Evolutionary conservation across 2,113 vertebrate species (phyloP), one percentile per base, ranked within the genome.

Genomic region (Petrocephalus zakoni): DNA sequence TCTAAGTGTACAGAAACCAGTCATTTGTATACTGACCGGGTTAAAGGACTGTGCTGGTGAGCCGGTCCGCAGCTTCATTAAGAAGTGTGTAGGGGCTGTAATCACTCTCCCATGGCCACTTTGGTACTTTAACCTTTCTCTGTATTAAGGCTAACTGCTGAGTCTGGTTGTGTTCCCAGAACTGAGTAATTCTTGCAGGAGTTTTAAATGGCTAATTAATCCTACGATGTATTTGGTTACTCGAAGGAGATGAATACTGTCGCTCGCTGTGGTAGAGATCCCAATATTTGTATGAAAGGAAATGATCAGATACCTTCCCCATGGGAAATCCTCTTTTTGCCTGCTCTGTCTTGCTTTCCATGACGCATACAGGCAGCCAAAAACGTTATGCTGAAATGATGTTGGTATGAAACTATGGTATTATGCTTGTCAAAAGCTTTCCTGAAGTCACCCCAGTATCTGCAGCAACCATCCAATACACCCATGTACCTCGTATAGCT

Each of bases 101-200:
- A 8, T 85, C 82, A 85, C 82, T 85, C 82, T 85, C 82, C 82
- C 82, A 85, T 85, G 82, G 52, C 82, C 82, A 78, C 5, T 42
- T 78, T 78, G 15, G 5, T 7, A 42, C 15, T 78, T 34, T 37
- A 29, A 78, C 72, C 34, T 37, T 29, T 72, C 29, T 42, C 72
- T 29, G 68, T 75, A 7, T 75, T 37, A 15, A 75, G 29, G 15
- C 25, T 75, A 37, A 34, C 68, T 42, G 72, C 34, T 78, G 72
- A 17, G 17, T 78, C 72, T 78, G 72, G 72, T 34, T 78, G 42
- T 78, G 13, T 42, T 78, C 34, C 34, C 72, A 37, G 11, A 37
- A 78, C 13, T 78, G 72, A 37, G 34, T 78, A 78, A 78, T n/a
- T 78, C 29, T 34, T 42, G 34, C 34, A 78, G 17, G 34, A 42